Evolutionary conservation across 2,888 invertebrate species (phyloP).

Genomic region (Quadroppia sp.): DNA sequence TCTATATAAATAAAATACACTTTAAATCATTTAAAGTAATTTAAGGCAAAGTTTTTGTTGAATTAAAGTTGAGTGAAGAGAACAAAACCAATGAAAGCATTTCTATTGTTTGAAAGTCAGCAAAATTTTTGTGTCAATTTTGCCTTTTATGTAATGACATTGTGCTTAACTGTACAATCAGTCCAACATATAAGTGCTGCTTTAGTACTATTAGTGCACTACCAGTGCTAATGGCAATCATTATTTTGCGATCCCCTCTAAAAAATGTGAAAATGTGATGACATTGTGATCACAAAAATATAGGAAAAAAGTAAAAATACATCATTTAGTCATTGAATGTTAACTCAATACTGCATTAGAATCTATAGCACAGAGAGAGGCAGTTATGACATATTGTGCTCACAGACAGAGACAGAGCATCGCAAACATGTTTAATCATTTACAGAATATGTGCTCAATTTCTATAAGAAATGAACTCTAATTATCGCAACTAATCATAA

Average conservation of each 20-base stretch:
- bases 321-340: background rate
- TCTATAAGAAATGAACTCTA: no score
- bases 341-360: no score
- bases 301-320: background rate
- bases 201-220: background rate
- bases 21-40: no score
- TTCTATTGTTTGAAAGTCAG: background rate
- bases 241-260: slow-evolving; percentile 27
- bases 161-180: background rate
- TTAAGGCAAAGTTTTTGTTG: no score
- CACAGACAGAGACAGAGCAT: no score
- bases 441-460: no score
- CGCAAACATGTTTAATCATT: no score
- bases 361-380: no score
- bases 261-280: background rate
- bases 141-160: slow-evolving; percentile 3
- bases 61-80: no score
- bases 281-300: slow-evolving; percentile 1
- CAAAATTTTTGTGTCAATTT: background rate
- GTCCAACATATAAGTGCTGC: background rate
- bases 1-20: no score
- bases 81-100: background rate
- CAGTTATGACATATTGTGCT: no score
- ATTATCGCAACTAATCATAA: no score
- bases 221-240: slow-evolving; percentile 25